Evolutionary conservation across 2,888 invertebrate species (phyloP).

Genomic region (Brachypterus glaber): DNA sequence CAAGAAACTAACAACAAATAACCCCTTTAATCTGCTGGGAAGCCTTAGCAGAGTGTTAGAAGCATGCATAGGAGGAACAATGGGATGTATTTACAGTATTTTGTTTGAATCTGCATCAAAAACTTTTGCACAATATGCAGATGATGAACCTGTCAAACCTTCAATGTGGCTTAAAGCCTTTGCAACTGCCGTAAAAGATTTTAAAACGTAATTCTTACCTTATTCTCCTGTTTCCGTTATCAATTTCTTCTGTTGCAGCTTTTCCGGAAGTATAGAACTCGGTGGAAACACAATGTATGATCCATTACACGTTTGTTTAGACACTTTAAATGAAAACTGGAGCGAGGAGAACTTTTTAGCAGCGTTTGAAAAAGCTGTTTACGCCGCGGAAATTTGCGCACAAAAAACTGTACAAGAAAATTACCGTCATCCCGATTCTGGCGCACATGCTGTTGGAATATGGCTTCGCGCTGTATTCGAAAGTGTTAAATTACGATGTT

Average conservation of each 20-base stretch:
- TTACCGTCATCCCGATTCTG: constrained; percentile 45
- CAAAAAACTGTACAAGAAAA: constrained; percentile 19
- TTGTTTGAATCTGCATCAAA: constrained; percentile 58
- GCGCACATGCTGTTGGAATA: constrained; percentile 49
- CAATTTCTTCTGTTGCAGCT: constrained; percentile 5
- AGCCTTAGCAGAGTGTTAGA: constrained; percentile 52
- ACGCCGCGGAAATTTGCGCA: constrained; percentile 34
- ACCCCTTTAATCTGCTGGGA: constrained; percentile 34
- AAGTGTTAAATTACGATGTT: constrained; percentile 37
- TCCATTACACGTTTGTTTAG: constrained; percentile 31
- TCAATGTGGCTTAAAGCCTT: constrained; percentile 43
- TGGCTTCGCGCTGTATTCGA: constrained; percentile 49
- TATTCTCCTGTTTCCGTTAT: constrained; percentile 5
- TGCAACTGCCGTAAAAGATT: constrained; percentile 41
- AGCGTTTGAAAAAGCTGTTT: constrained; percentile 36
- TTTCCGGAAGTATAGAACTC: constrained; percentile 47
- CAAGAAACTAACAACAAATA: constrained; percentile 25
- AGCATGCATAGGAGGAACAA: constrained; percentile 65
- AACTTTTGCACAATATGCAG: constrained; percentile 37
- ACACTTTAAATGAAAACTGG: constrained; percentile 25
- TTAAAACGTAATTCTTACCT: constrained; percentile 34
- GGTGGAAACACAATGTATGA: constrained; percentile 59
- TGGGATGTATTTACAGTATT: constrained; percentile 70
- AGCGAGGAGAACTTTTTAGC: constrained; percentile 26
- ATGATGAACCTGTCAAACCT: constrained; percentile 23